These are phyloP conservation scores for Vandiemenella viatica DNA, from an alignment of 2,888 invertebrate genomes.

Conservation along the genomic window DNA sequence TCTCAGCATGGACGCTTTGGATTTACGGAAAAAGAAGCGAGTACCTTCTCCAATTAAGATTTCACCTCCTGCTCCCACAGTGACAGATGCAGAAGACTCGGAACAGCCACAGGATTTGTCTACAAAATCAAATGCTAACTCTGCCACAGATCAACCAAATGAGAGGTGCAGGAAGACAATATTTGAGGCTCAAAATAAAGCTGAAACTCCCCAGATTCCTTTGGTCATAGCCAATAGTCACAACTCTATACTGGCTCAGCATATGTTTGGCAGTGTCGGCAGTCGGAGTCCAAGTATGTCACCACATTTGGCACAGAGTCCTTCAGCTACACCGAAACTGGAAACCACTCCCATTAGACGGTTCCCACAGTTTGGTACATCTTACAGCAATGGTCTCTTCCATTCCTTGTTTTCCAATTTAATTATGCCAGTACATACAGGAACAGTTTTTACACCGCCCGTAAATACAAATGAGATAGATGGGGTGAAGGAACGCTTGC, in stretches of 20 bases:
- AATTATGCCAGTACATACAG: not conserved
- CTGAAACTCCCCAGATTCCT: not conserved
- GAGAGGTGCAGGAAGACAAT: not conserved
- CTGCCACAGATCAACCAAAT: not conserved
- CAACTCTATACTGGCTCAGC: not conserved
- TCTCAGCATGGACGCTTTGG: conserved; percentile 62
- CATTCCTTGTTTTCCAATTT: conserved; percentile 34
- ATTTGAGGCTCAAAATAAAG: not conserved
- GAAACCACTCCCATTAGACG: not conserved
- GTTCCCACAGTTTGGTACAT: conserved; percentile 21
- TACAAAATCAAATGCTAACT: conserved; percentile 9
- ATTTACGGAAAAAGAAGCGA: conserved; percentile 61
- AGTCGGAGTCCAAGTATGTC: not conserved
- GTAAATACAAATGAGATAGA: conserved; percentile 36
- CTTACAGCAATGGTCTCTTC: conserved; percentile 37
- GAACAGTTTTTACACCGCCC: conserved; percentile 38
- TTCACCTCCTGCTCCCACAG: not conserved
- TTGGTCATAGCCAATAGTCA: not conserved
- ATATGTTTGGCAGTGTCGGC: not conserved
- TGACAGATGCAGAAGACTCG: conserved; percentile 7
- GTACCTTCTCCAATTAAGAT: not conserved
- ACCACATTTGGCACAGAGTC: conserved; percentile 2
- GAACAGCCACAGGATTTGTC: conserved; percentile 18
- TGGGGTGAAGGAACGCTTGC: conserved; percentile 52
- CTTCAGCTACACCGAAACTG: not conserved